A percentile compares a stretch with the other conserved stretches of the same genome.
phyloP scores from a whole-genome alignment of 2,113 vertebrate genomes.

The Platysternon megacephalum region DNA sequence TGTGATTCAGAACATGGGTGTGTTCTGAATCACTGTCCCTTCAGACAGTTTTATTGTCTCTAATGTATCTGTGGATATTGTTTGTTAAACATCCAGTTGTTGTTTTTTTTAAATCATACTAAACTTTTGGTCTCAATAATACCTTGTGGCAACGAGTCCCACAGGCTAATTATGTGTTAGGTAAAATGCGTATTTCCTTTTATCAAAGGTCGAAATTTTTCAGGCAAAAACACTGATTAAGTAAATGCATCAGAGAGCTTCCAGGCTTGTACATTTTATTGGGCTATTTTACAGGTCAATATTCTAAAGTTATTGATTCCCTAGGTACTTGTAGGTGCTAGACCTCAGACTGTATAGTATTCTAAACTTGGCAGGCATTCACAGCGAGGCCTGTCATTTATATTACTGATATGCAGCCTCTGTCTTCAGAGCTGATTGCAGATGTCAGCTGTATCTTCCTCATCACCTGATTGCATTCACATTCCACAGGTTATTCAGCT shows the following conservation, averaged over 20 bases:
- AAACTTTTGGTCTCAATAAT: background rate
- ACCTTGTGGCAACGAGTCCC: background rate
- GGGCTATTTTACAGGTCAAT: too few species aligned
- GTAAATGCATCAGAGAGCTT: background rate
- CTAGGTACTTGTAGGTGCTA: background rate
- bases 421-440: background rate
- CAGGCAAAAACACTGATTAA: background rate
- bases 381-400: constrained; percentile 14
- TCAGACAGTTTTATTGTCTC: background rate
- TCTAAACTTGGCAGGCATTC: background rate
- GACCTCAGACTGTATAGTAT: too few species aligned
- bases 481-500: background rate
- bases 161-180: background rate
- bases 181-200: background rate
- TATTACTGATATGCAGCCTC: background rate
- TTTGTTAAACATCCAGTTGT: background rate
- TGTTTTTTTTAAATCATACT: background rate
- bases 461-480: background rate
- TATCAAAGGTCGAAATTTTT: background rate
- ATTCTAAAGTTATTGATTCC: too few species aligned
- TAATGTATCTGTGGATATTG: background rate
- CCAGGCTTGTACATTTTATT: background rate
- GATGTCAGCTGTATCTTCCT: background rate
- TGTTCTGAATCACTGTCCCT: background rate
- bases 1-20: too few species aligned